phyloP scores from a whole-genome alignment of 2,797 vertebrate genomes.

The Manis crassicaudata region DNA sequence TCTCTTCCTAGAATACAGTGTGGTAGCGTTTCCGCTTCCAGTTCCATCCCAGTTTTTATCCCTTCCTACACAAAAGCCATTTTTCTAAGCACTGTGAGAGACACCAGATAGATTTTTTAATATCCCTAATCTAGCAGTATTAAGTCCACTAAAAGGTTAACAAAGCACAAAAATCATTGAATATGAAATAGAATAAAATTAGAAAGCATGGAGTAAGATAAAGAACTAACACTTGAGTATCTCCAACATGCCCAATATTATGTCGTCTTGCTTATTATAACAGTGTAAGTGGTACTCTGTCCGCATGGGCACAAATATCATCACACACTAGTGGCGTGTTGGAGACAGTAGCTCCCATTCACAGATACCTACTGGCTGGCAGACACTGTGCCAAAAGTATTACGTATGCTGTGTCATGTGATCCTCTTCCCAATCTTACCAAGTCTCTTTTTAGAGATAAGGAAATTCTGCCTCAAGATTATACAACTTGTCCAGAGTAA shows the following conservation, averaged over 20 bases:
- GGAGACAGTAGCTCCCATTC: neutral
- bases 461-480: neutral
- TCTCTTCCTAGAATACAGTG: neutral
- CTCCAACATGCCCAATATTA: neutral
- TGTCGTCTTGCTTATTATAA: neutral
- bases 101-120: neutral
- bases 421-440: neutral
- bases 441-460: neutral
- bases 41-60: neutral
- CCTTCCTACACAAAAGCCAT: neutral
- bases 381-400: neutral
- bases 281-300: neutral
- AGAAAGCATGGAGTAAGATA: neutral
- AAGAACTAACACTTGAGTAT: neutral
- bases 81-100: neutral
- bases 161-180: neutral
- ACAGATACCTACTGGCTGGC: neutral
- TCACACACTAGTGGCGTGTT: neutral
- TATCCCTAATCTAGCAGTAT: neutral
- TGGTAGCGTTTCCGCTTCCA: neutral
- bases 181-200: conserved; percentile 30
- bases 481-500: neutral
- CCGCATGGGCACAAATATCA: neutral
- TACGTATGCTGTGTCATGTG: neutral
- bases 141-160: conserved; percentile 19